These are phyloP conservation scores for Indri indri DNA, from an alignment of 2,113 vertebrate species.

Conservation along the genomic window DNA sequence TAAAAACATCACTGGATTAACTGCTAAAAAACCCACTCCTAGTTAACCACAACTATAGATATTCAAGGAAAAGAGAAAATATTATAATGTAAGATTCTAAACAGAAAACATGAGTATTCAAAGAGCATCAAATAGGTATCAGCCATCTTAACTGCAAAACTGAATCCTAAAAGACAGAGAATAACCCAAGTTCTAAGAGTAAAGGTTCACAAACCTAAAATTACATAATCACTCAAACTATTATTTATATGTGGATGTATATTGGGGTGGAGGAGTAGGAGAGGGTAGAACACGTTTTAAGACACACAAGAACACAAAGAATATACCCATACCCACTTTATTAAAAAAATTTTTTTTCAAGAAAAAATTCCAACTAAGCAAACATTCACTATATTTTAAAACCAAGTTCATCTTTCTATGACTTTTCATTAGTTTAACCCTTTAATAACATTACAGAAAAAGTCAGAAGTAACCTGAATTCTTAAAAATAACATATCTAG, in stretches of 20 bases:
- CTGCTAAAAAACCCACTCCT: not conserved
- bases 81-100: not conserved
- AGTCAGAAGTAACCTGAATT: not conserved
- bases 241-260: not conserved
- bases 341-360: not conserved
- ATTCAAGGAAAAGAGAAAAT: not conserved
- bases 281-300: not conserved
- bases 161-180: not conserved
- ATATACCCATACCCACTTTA: not conserved
- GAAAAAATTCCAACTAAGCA: not conserved
- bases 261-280: too few relatives aligned
- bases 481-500: not conserved
- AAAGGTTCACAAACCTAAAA: not conserved
- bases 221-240: not conserved
- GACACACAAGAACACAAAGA: not conserved
- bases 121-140: not conserved
- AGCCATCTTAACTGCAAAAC: not conserved
- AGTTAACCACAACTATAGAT: not conserved
- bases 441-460: not conserved
- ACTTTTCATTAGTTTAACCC: not conserved
- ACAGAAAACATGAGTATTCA: not conserved
- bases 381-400: not conserved
- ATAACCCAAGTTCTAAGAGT: not conserved
- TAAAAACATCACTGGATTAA: not conserved
- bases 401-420: not conserved